Conservation (phyloP, 2,113 vertebrate genomes). For the Alectura lathami region DNA sequence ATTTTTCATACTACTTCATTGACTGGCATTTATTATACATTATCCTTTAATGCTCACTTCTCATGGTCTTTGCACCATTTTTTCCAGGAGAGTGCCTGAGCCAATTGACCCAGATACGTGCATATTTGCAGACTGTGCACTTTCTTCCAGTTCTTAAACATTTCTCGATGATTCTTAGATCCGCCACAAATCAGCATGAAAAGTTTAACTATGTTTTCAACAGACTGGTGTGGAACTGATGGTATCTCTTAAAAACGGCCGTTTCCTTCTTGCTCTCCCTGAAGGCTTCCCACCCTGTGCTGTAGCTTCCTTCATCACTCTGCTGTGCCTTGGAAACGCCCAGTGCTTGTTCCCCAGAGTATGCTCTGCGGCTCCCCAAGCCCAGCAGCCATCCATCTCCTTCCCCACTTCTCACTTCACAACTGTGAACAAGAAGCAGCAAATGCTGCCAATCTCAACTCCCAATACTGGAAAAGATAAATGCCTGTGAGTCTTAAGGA, state of each 20-base stretch:
- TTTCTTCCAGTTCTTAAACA: not conserved
- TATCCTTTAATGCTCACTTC: not conserved
- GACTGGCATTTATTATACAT: not conserved
- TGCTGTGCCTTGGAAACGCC: not conserved
- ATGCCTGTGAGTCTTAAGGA: not conserved
- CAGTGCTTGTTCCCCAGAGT: not conserved
- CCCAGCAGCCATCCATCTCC: not conserved
- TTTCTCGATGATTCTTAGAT: not conserved
- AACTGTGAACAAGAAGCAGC: not conserved
- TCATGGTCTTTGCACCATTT: not conserved
- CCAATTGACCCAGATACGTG: rapidly evolving
- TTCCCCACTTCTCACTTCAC: not conserved
- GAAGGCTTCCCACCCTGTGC: not conserved
- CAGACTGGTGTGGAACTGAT: not conserved
- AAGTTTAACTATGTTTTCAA: not conserved
- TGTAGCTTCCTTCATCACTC: not conserved
- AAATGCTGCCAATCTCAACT: not conserved
- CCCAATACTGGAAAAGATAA: not conserved
- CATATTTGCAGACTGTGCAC: not conserved
- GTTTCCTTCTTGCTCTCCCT: not conserved
- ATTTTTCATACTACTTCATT: not conserved
- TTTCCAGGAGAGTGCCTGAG: not conserved
- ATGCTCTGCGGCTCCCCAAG: not conserved
- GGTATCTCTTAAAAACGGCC: not conserved
- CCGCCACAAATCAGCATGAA: not conserved